These are phyloP conservation scores for Cardinalis cardinalis DNA, from an alignment of 2,113 vertebrate species.

Conservation along the genomic window DNA sequence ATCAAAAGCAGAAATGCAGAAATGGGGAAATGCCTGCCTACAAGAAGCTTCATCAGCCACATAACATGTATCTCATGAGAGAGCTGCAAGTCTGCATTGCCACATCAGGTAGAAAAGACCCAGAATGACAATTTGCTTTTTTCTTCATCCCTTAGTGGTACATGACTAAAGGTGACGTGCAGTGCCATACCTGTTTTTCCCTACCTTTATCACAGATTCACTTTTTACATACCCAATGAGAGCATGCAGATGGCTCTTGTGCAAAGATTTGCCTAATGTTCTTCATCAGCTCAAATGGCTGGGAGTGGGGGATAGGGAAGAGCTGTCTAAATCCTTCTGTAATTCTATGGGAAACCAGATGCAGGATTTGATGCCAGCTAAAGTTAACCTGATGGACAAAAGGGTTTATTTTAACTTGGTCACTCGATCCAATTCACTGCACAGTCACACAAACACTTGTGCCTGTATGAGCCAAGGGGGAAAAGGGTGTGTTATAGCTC, in stretches of 20 bases:
- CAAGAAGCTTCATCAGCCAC: background rate
- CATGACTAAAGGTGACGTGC: accelerated
- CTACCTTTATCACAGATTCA: background rate
- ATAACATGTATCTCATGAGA: background rate
- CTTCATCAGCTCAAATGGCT: background rate
- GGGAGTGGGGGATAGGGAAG: background rate
- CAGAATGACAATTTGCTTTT: background rate
- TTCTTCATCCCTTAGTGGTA: background rate
- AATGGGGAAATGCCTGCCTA: background rate
- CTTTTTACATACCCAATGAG: background rate
- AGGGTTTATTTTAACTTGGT: slow-evolving; percentile 52
- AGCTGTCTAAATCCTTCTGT: background rate
- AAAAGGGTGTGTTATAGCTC: slow-evolving; percentile 44
- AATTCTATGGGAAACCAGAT: background rate
- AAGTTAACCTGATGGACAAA: slow-evolving; percentile 33
- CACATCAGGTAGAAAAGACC: background rate
- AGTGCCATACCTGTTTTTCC: background rate
- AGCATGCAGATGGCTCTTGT: background rate
- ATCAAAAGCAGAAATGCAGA: background rate
- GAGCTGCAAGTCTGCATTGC: background rate
- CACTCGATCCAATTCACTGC: slow-evolving; percentile 19
- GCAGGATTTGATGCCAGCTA: slow-evolving; percentile 1
- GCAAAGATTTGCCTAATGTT: background rate
- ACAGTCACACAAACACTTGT: slow-evolving; percentile 42
- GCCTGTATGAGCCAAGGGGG: slow-evolving; percentile 5